Evolutionary conservation across 2,888 invertebrate genomes (phyloP), one percentile per base, ranked within the genome.

Genomic region (Crepidodera aurea): DNA sequence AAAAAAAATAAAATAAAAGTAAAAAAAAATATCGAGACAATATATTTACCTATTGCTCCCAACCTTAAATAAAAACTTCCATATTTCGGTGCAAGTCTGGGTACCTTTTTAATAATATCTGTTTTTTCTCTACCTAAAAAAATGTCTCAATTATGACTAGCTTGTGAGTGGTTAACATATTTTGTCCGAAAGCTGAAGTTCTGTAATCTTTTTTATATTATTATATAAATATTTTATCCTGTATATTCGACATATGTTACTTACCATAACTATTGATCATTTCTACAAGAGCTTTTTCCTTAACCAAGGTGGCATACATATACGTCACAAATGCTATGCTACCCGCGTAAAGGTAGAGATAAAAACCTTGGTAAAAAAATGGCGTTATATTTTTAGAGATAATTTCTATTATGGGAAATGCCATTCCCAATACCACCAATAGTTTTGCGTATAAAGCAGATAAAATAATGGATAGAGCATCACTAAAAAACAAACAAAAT

Each of bases 341-440:
- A 58, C 88, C 88, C 67, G 88, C 83, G 78, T 89, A 90, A 51
- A 90, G 83, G 73, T 90, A 90, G 55, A 90, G 81, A 67, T 81
- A 81, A 68, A 80, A 81, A 80, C 91, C 93, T 86, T 95, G 94
- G 82, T 95, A 96, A 82, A 93, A 95, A 29, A 93, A 93, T 68
- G 94, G 93, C 75, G 95, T 94, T 78, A 96, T 94, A 82, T 94
- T 93, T 13, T 93, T 92, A 34, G 95, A 94, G 78, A 96, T 95
- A 72, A 96, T 94, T 85, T 97, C 96, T 66, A 96, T 94, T 90
- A 97, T 91, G 53, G 96, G 96, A 82, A 97, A 94, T n/a, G 96
- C 94, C 70, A 94, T 90, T 65, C 96, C 96, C 91, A 96, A 93
- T 46, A 97, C 95, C 39, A 96, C 94, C 73, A 97, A 83, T 51